phyloP scores from a whole-genome alignment of 2,113 vertebrate genomes.

The Siniperca knerii region DNA sequence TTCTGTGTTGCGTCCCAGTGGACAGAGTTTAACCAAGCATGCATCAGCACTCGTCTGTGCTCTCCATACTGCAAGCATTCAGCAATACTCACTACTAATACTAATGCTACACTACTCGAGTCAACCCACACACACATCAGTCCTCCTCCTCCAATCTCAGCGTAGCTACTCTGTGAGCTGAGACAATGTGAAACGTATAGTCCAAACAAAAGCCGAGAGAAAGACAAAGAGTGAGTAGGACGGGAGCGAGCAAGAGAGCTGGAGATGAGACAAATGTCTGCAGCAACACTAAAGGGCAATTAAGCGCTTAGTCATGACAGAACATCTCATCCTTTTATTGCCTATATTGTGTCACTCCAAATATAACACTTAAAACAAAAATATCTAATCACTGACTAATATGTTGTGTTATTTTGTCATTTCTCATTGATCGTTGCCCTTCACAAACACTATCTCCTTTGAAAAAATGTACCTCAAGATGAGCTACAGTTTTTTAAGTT shows the following conservation, averaged over 20 bases:
- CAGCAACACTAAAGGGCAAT: conserved; percentile 49
- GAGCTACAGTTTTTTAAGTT: neutral
- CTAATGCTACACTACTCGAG: conserved; percentile 17
- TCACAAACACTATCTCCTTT: neutral
- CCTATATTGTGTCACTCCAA: conserved; percentile 37
- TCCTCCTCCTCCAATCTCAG: conserved; percentile 41
- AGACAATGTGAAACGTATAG: conserved; percentile 64
- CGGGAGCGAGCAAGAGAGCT: conserved; percentile 49
- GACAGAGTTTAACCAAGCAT: conserved; percentile 44
- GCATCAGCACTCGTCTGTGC: conserved; percentile 31
- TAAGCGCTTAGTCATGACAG: conserved; percentile 62
- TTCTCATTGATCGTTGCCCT: neutral
- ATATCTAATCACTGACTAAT: conserved; percentile 23
- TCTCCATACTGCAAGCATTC: conserved; percentile 22
- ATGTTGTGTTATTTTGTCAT: conserved; percentile 1
- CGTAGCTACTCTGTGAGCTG: conserved; percentile 38
- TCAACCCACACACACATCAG: conserved; percentile 40
- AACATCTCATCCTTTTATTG: conserved; percentile 47
- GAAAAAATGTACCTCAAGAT: neutral
- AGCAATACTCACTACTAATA: conserved; percentile 6
- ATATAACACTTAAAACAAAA: conserved; percentile 31
- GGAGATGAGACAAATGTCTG: conserved; percentile 72
- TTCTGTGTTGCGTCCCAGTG: conserved; percentile 28
- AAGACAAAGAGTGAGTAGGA: conserved; percentile 68
- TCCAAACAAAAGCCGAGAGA: conserved; percentile 67